A percentile compares a stretch with the other conserved stretches of the same genome.
Evolutionary conservation across 1,140 invertebrate species (phyloP).

Genomic region (Sinella curviseta): DNA sequence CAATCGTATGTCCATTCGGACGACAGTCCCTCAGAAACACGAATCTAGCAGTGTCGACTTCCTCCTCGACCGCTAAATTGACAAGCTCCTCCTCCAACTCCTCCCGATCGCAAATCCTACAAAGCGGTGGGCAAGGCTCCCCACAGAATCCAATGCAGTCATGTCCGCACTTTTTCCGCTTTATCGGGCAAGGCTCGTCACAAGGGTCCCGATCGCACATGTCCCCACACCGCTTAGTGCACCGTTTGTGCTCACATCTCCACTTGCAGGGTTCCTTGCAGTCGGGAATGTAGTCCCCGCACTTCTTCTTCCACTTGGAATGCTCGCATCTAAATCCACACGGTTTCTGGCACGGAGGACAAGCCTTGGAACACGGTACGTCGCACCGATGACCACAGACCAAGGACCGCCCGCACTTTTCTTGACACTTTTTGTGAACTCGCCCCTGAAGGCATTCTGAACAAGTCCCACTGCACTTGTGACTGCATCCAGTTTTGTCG

Average conservation of each 20-base stretch:
- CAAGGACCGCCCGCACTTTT: slow-evolving; percentile 61
- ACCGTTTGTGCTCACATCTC: slow-evolving; percentile 60
- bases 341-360: slow-evolving; percentile 63
- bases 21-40: slow-evolving; percentile 65
- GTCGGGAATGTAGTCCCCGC: slow-evolving; percentile 62
- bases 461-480: slow-evolving; percentile 58
- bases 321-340: slow-evolving; percentile 64
- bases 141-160: slow-evolving; percentile 68
- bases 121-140: slow-evolving; percentile 64
- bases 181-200: slow-evolving; percentile 57
- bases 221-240: slow-evolving; percentile 61
- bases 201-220: slow-evolving; percentile 60
- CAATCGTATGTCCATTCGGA: slow-evolving; percentile 66
- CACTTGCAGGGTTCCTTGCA: slow-evolving; percentile 57
- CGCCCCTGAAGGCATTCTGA: slow-evolving; percentile 63
- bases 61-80: slow-evolving; percentile 62
- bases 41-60: slow-evolving; percentile 63
- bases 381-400: slow-evolving; percentile 70
- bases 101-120: slow-evolving; percentile 56
- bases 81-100: slow-evolving; percentile 58
- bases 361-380: slow-evolving; percentile 62
- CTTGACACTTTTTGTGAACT: slow-evolving; percentile 63
- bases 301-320: slow-evolving; percentile 60
- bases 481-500: slow-evolving; percentile 33
- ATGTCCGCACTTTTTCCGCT: slow-evolving; percentile 62